Base-by-base conservation (phyloP, 2,113 vertebrate genomes). In the Grallaria varia region DNA sequence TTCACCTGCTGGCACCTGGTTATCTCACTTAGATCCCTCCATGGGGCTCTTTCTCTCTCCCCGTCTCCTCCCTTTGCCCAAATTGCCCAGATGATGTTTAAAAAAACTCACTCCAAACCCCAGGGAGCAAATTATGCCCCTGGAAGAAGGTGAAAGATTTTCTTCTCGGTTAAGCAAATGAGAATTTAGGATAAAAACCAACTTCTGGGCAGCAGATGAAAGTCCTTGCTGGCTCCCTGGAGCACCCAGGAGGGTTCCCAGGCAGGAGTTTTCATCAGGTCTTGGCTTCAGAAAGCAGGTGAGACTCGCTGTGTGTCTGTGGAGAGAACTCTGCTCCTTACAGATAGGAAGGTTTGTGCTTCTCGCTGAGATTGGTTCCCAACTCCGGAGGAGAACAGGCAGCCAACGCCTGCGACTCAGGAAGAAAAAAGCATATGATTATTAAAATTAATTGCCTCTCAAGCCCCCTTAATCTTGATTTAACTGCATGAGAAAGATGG, bases 391-490 rank as follows among this genome's bases (percentile, higher is more conserved):
- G 25, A 76, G 69, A 81, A 27, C 8, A 89, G 35, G 22, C 24
- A 72, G 44, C 27, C 87, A 40, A 11, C 5, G 52, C 10, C 69
- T 86, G 69, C 10, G 31, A 74, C 49, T 74, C 47, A 8, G 52
- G 67, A 23, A 75, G 69, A 81, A 94, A 58, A 91, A 89, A 82
- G 23, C 3, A 6, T 28, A 30, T 84, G 68, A 67, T 84, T 84
- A 91, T 87, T 75, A 66, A 91, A 87, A 94, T 94, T 82, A 95
- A 95, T 96, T 84, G 79, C 81, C 67, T 87, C 68, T 84, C 91
- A 76, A 72, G 44, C 14, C 58, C 73, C 44, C 37, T 89, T 87
- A 62, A 89, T 93, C 89, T 93, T 87, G 53, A 95, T 75, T 73
- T 84, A 79, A 75, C 66, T 76, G 71, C 60, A 24, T 0, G 11